phyloP scores from a whole-genome alignment of 2,113 vertebrate species.

The Podiceps cristatus region DNA sequence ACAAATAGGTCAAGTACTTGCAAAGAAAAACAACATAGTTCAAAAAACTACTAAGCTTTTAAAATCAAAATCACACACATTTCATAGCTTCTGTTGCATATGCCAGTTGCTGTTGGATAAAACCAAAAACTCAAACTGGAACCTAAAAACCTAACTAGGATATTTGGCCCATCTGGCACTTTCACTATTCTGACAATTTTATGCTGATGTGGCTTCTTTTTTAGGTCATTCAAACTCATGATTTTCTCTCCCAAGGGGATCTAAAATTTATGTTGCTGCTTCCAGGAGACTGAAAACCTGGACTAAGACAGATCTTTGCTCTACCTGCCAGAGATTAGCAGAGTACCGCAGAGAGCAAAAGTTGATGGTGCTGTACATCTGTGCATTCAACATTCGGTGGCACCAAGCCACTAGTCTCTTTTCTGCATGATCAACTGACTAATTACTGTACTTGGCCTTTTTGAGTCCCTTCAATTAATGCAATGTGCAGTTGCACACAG shows the following conservation, averaged over 20 bases:
- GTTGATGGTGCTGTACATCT: slow-evolving; percentile 78
- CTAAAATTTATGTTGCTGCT: slow-evolving; percentile 75
- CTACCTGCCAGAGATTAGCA: slow-evolving; percentile 76
- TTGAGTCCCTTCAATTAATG: slow-evolving; percentile 82
- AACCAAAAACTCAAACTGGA: not conserved
- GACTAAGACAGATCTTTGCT: slow-evolving; percentile 74
- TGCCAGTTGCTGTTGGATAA: not conserved
- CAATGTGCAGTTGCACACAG: slow-evolving; percentile 79
- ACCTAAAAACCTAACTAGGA: not conserved
- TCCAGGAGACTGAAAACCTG: slow-evolving; percentile 72
- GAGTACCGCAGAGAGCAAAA: slow-evolving; percentile 68
- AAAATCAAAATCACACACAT: not conserved
- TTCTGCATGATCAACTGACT: slow-evolving; percentile 84
- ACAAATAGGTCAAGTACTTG: not conserved
- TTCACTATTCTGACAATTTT: slow-evolving; percentile 52
- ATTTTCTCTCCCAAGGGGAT: slow-evolving; percentile 51
- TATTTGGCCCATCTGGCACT: slow-evolving; percentile 22
- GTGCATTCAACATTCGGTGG: slow-evolving; percentile 76
- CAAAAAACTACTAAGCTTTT: not conserved
- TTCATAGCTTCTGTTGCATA: not conserved
- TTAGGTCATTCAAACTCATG: not conserved
- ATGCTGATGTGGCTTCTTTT: slow-evolving; percentile 51
- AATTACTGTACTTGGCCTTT: slow-evolving; percentile 84
- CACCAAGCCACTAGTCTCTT: slow-evolving; percentile 80
- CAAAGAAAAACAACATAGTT: not conserved